These are phyloP conservation scores for Eulimnadia texana DNA, from an alignment of 1,140 invertebrate species.

Conservation along the genomic window DNA sequence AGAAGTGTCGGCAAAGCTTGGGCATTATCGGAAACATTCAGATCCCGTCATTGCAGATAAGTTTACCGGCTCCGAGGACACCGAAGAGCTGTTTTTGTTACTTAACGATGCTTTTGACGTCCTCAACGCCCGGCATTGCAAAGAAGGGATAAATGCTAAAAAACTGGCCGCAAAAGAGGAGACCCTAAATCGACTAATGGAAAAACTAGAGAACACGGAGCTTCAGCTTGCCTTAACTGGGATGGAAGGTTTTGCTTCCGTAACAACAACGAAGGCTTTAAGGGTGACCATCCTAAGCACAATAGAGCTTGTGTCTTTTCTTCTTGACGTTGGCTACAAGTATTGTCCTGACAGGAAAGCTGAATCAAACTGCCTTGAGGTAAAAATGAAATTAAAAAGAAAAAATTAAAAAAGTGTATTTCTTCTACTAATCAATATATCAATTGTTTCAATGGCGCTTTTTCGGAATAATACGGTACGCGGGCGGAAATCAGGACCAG, in stretches of 20 bases:
- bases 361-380: constrained; percentile 15
- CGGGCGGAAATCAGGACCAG: constrained; percentile 10
- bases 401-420: not conserved
- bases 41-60: not conserved
- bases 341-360: constrained; percentile 13
- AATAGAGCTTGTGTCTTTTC: not conserved
- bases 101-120: constrained; percentile 6
- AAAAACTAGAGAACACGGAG: no score
- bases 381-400: not conserved
- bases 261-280: not conserved
- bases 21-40: not conserved
- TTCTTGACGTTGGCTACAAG: not conserved
- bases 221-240: not conserved
- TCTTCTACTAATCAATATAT: not conserved
- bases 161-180: not conserved
- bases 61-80: not conserved
- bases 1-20: no score
- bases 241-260: not conserved
- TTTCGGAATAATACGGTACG: constrained; percentile 13
- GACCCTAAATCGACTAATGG: not conserved
- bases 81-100: not conserved
- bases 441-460: constrained; percentile 10
- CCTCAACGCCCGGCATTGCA: not conserved
- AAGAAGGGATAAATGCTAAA: not conserved
- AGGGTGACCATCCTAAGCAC: constrained; percentile 4